Evolutionary conservation across 1,140 invertebrate species (phyloP).

Genomic region (Ips nitidus): DNA sequence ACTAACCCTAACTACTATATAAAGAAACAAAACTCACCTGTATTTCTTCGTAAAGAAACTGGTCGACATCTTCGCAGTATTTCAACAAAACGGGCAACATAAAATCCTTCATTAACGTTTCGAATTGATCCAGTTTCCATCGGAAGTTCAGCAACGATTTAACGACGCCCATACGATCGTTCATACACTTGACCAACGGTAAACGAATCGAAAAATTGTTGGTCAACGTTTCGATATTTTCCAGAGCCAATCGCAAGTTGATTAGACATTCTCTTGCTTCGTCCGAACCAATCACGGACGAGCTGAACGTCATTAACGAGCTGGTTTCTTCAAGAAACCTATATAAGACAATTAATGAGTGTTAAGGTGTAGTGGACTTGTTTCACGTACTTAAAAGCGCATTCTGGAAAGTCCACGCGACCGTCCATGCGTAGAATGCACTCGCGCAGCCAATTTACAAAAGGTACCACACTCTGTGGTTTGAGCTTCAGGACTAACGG

Average conservation of each 20-base stretch:
- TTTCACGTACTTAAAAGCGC: conserved; percentile 35
- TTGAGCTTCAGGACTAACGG: conserved; percentile 37
- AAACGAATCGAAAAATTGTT: conserved; percentile 38
- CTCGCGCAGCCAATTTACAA: conserved; percentile 39
- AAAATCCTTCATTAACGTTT: conserved; percentile 39
- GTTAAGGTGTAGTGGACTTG: background rate
- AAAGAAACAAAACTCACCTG: conserved; percentile 34
- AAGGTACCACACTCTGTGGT: conserved; percentile 33
- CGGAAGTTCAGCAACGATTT: conserved; percentile 27
- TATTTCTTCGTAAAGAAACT: conserved; percentile 40
- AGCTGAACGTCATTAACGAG: conserved; percentile 36
- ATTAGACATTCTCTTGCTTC: conserved; percentile 28
- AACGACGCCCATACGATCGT: conserved; percentile 8
- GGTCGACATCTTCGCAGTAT: conserved; percentile 38
- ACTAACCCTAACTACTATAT: too few relatives aligned
- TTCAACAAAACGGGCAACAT: conserved; percentile 39
- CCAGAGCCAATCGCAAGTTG: conserved; percentile 29
- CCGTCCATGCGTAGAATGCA: conserved; percentile 39
- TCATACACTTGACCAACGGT: conserved; percentile 36
- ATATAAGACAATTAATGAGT: background rate
- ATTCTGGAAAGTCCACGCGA: conserved; percentile 39
- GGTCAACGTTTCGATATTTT: conserved; percentile 35
- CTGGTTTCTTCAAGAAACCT: conserved; percentile 37
- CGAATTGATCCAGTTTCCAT: conserved; percentile 27
- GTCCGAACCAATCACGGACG: conserved; percentile 29